Base-by-base conservation (phyloP, 2,888 invertebrate genomes). In the Cordilura impudica region DNA sequence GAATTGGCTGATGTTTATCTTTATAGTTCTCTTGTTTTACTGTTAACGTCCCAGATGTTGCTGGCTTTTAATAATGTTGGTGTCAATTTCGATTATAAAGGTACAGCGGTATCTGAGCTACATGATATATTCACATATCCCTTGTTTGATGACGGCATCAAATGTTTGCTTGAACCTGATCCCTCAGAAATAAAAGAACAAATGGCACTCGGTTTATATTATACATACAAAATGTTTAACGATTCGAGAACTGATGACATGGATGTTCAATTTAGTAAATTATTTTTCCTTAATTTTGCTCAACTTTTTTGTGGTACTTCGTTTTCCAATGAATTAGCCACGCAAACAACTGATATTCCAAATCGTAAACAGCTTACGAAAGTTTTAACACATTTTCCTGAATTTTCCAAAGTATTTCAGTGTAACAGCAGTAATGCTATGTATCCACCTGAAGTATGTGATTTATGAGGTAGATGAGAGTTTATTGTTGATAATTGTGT, bases 51-150 rank as follows among this genome's bases (percentile, higher is more conserved):
- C 23, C 82, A 83, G 65, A 81, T 84, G 18, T 70, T 79, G 6
- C 83, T 82, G 49, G 81, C 81, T 18, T 83, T 83, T 70, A 83
- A 83, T 60, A 72, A 81, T 12, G 78, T 63, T 39, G 83, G 83
- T 10, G 49, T 78, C 3, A 23, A 45, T 26, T 23, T 45, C 10
- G 45, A 61, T 29, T 10, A 26, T 16, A 29, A 16, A 26, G 60
- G 60, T 0, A 61, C 45, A 61, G 14, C 45, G 10, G 26, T 18
- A 18, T 23, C 16, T 1, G 1, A n/a, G 10, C 29, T 16, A 10
- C 26, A 61, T 47, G 70, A 74, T 21, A 78, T 23, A 6, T 6
- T 67, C n/a, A 51, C 60, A 6, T 74, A 74, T 56, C 49, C 60
- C 2, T 8, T 71, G 23, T 78, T 73, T 18, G 76, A 81, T 58